These are phyloP conservation scores for Cepaea nemoralis DNA, from an alignment of 1,140 invertebrate species.

Conservation along the genomic window DNA sequence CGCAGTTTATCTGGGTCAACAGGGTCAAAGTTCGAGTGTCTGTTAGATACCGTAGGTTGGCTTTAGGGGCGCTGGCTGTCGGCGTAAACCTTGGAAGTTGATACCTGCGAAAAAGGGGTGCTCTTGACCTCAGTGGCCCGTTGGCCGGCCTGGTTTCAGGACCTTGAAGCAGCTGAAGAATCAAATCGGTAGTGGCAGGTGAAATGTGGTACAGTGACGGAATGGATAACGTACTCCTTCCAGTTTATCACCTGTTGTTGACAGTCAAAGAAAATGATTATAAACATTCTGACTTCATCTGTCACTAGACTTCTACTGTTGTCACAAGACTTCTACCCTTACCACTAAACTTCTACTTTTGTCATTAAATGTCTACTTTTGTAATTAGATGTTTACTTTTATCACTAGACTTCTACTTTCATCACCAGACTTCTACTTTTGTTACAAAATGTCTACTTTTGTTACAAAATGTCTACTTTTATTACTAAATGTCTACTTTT, in stretches of 20 bases:
- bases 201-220: slow-evolving; percentile 87
- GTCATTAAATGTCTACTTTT: too few relatives aligned
- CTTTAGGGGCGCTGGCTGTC: slow-evolving; percentile 90
- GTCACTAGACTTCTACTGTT: too few relatives aligned
- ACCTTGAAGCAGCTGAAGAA: slow-evolving; percentile 89
- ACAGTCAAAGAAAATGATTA: too few relatives aligned
- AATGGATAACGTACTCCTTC: slow-evolving; percentile 89
- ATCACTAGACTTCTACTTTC: too few relatives aligned
- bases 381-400: too few relatives aligned
- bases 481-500: too few relatives aligned
- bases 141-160: slow-evolving; percentile 89
- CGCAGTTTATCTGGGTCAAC: slow-evolving; percentile 86
- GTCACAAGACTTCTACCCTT: too few relatives aligned
- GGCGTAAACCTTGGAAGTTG: slow-evolving; percentile 88
- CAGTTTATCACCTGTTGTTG: slow-evolving; percentile 99
- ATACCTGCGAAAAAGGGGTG: slow-evolving; percentile 93
- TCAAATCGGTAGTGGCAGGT: slow-evolving; percentile 89
- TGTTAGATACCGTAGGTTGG: slow-evolving; percentile 92
- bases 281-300: too few relatives aligned
- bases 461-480: too few relatives aligned
- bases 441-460: too few relatives aligned
- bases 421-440: too few relatives aligned
- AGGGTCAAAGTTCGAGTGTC: slow-evolving; percentile 88
- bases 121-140: slow-evolving; percentile 92
- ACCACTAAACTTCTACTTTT: too few relatives aligned